phyloP scores from a whole-genome alignment of 2,113 vertebrate species.

The Kryptolebias marmoratus region DNA sequence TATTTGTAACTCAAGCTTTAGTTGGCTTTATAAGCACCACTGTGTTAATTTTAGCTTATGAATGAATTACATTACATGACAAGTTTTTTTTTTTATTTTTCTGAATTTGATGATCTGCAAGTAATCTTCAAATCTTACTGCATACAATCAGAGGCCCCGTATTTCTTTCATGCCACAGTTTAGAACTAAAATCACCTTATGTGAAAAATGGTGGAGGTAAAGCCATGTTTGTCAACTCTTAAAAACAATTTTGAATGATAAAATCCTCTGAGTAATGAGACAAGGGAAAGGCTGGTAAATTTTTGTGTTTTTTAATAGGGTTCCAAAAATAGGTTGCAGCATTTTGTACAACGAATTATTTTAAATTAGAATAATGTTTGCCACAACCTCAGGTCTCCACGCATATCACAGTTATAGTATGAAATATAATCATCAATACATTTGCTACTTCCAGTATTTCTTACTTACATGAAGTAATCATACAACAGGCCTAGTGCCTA shows the following conservation, averaged over 20 bases:
- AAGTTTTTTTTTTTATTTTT: neutral
- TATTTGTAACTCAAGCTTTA: neutral
- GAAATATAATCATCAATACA: neutral
- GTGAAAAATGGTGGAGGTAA: too few relatives aligned
- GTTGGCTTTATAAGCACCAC: neutral
- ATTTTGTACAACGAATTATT: neutral
- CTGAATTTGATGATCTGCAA: neutral
- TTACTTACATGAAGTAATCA: neutral
- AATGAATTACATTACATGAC: neutral
- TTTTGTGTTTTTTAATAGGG: too few relatives aligned
- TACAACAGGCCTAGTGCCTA: neutral
- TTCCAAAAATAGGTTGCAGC: too few relatives aligned
- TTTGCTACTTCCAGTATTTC: neutral
- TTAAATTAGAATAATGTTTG: too few relatives aligned
- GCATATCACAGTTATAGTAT: neutral
- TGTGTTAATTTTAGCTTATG: neutral
- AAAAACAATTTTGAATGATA: too few relatives aligned
- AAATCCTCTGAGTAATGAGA: too few relatives aligned
- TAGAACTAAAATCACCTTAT: too few relatives aligned
- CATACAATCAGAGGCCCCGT: too few relatives aligned
- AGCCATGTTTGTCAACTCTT: too few relatives aligned
- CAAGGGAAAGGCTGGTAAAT: too few relatives aligned
- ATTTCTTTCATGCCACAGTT: too few relatives aligned
- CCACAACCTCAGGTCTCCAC: neutral
- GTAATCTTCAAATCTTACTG: neutral